These are phyloP conservation scores for Ibidorhyncha struthersii DNA, from an alignment of 2,113 vertebrate genomes.

Conservation along the genomic window DNA sequence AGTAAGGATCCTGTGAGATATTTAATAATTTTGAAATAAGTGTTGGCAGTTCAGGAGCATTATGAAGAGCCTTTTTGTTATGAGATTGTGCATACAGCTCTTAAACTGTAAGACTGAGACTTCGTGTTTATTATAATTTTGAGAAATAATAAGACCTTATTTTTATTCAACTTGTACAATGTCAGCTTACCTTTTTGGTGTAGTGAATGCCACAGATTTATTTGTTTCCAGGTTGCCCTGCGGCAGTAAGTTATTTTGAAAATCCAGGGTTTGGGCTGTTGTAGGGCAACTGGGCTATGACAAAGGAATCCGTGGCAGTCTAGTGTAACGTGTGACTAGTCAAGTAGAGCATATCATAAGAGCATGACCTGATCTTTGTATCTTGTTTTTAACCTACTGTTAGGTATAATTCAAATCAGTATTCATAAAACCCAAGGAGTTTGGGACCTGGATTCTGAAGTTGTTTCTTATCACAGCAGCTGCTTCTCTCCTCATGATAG, in stretches of 20 bases:
- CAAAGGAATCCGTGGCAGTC: background rate
- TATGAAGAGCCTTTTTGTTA: background rate
- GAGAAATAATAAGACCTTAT: background rate
- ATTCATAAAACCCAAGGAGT: background rate
- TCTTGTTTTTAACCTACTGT: background rate
- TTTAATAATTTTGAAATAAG: background rate
- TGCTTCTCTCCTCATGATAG: background rate
- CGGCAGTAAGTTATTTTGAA: background rate
- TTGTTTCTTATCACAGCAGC: background rate
- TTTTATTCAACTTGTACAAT: background rate
- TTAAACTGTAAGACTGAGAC: background rate
- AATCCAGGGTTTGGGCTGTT: background rate
- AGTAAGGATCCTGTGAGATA: background rate
- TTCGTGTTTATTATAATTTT: background rate
- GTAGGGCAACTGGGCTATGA: background rate
- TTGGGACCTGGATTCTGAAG: background rate
- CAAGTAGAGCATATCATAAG: background rate
- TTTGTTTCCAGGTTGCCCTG: background rate
- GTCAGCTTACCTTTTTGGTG: background rate
- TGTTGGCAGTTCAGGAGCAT: background rate
- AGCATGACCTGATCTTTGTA: background rate
- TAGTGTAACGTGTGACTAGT: background rate
- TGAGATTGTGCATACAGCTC: background rate
- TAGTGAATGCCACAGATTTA: background rate
- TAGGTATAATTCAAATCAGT: background rate